phyloP scores from a whole-genome alignment of 2,113 vertebrate species.

The Platanista minor region DNA sequence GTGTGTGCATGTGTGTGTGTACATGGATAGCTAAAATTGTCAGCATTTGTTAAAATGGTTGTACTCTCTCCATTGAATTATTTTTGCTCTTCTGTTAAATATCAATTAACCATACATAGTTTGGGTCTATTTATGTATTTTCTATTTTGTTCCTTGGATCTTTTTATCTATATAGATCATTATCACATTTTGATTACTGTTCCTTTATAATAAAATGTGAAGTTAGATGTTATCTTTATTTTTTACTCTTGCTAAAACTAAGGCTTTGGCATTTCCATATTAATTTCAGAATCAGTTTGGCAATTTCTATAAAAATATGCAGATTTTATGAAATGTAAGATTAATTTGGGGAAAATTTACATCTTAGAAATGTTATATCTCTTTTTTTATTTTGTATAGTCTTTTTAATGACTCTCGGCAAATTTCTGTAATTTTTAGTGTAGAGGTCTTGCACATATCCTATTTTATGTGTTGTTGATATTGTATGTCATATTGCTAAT shows the following conservation, averaged over 20 bases:
- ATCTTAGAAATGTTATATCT: neutral
- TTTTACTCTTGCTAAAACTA: neutral
- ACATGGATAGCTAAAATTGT: rapidly evolving
- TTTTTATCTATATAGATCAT: neutral
- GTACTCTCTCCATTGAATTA: neutral
- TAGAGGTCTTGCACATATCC: neutral
- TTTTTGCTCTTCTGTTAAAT: neutral
- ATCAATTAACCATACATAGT: neutral
- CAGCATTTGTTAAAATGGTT: neutral
- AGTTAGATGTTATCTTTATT: neutral
- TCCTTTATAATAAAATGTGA: neutral
- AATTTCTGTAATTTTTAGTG: neutral
- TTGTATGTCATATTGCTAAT: neutral
- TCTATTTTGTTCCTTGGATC: neutral
- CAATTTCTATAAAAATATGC: neutral
- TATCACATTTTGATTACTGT: neutral
- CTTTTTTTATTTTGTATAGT: neutral
- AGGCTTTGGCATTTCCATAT: neutral
- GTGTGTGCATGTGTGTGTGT: neutral
- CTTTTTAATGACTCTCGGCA: neutral
- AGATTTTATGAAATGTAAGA: neutral
- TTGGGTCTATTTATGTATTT: neutral
- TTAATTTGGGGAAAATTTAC: neutral
- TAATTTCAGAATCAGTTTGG: neutral
- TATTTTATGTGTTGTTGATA: neutral